Evolutionary conservation across 2,888 invertebrate species (phyloP).

Genomic region (Aplocera efformata): DNA sequence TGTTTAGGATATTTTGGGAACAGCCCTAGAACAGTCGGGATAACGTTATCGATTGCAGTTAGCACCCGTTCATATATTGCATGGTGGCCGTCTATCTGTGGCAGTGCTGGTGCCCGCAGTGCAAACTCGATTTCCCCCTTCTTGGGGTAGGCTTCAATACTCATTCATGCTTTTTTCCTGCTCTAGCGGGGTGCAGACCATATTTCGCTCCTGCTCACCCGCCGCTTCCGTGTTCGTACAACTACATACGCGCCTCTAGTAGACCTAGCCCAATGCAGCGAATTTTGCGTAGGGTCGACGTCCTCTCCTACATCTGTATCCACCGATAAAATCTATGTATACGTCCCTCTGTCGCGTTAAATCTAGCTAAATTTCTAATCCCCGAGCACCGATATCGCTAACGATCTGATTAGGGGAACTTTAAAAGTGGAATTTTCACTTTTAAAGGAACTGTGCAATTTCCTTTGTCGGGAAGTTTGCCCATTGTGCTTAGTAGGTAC

Average conservation of each 20-base stretch:
- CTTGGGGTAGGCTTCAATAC: constrained; percentile 78
- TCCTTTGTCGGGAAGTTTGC: constrained; percentile 44
- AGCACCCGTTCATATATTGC: constrained; percentile 40
- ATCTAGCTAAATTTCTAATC: constrained; percentile 49
- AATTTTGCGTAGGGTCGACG: constrained; percentile 81
- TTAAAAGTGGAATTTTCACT: constrained; percentile 45
- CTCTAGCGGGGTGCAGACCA: constrained; percentile 54
- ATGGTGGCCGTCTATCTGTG: constrained; percentile 61
- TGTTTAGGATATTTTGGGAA: background rate
- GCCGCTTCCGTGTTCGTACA: constrained; percentile 68
- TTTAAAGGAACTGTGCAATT: constrained; percentile 53
- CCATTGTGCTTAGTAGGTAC: constrained; percentile 33
- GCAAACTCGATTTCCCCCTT: constrained; percentile 78
- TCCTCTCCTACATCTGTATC: constrained; percentile 61
- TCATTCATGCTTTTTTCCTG: constrained; percentile 77
- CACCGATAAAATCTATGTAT: constrained; percentile 32
- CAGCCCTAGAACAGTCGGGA: constrained; percentile 3
- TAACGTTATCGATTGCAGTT: constrained; percentile 63
- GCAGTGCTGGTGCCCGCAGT: constrained; percentile 68
- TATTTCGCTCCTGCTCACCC: constrained; percentile 45
- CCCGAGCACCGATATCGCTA: constrained; percentile 19
- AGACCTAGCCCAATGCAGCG: constrained; percentile 81
- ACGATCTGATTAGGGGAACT: constrained; percentile 22
- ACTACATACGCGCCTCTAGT: constrained; percentile 74
- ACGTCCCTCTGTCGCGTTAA: constrained; percentile 40